Base-by-base conservation (phyloP, 2,113 vertebrate genomes). In the Myanophis thanlyinensis region DNA sequence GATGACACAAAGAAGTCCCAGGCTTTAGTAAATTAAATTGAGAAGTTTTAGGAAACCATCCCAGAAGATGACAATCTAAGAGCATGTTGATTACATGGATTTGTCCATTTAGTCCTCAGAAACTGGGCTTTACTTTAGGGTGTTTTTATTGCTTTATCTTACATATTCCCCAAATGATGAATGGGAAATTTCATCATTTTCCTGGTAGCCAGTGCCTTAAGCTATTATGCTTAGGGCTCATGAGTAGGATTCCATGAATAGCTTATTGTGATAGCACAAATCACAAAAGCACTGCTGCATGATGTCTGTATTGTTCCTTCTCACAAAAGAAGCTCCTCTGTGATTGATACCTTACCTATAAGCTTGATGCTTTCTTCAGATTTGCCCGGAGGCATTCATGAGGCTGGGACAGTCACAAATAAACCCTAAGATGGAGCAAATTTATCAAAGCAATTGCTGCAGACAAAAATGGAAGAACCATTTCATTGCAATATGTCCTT, bases 151-250 rank as follows among this genome's bases (percentile, higher is more conserved):
- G 73, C 35, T 80, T 80, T 80, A 44, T 20, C 35, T 80, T 80
- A 44, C 35, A 80, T 80, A 44, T 44, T 80, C 18, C 20, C 18
- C 73, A 80, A 80, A 80, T 80, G 94, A 95, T 89, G 87, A 95
- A 89, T 94, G 89, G 80, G 94, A 67, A 92, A 90, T 52, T 18
- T 40, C 92, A 92, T 85, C 90, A 90, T 52, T 90, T 59, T 94
- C 94, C 93, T 47, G 91, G 89, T 90, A 94, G 44, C 27, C 92
- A 54, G 87, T 95, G 88, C 91, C 96, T 90, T 62, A 93, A 67
- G 89, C 89, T 84, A 95, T 27, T 91, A 53, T 94, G 80, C 92
- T 0, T 0, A 93, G 54, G 85, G 92, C 90, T 96, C 91, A 18
- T 23, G 30, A 84, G 46, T 9, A 80, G 18, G 73, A 44, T 40